Percentiles rank a stretch among this genome's conserved stretches.
Evolutionary conservation across 2,888 invertebrate genomes (phyloP).

Genomic region (Trachelus troglodyta): DNA sequence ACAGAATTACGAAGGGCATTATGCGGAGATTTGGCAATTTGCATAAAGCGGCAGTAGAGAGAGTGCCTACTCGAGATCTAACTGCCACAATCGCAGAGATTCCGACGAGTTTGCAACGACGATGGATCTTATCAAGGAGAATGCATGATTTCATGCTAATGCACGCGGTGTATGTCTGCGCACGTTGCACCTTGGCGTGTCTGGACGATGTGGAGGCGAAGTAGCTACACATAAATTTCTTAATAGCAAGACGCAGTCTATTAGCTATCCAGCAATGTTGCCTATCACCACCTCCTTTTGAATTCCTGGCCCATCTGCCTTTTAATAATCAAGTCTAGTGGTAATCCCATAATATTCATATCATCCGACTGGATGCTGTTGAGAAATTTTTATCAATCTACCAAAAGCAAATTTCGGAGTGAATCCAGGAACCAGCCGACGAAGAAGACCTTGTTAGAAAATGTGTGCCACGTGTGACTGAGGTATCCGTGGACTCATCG

Average conservation of each 20-base stretch:
- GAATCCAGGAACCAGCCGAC: background rate
- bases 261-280: background rate
- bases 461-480: background rate
- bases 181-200: background rate
- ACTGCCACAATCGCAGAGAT: constrained; percentile 35
- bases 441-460: background rate
- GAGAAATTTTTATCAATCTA: background rate
- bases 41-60: constrained; percentile 4
- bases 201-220: background rate
- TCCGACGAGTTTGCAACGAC: constrained; percentile 25
- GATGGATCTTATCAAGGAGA: constrained; percentile 49
- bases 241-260: background rate
- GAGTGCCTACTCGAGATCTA: constrained; percentile 7
- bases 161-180: background rate
- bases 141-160: constrained; percentile 43
- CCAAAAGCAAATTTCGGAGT: background rate
- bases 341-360: background rate
- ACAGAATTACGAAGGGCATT: constrained; percentile 30
- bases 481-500: background rate
- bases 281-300: background rate
- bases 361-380: background rate
- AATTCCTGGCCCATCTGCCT: background rate
- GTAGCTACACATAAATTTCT: background rate
- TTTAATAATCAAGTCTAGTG: background rate
- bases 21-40: constrained; percentile 38